phyloP scores from a whole-genome alignment of 2,888 invertebrate genomes.

The Mythimna lalbum region DNA sequence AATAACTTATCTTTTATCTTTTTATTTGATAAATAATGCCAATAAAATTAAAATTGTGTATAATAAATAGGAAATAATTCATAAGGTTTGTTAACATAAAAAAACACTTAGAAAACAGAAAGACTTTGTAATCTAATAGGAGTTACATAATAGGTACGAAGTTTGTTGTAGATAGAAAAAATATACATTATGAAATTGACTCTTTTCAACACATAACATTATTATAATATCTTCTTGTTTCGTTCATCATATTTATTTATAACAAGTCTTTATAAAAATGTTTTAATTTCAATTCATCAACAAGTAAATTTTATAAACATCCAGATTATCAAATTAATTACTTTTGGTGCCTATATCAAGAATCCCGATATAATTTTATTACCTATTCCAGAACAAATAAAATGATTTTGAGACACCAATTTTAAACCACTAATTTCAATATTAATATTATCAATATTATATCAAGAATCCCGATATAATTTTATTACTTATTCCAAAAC shows the following conservation, averaged over 20 bases:
- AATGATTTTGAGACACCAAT: too few relatives aligned
- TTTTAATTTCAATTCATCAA: not conserved
- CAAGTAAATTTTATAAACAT: not conserved
- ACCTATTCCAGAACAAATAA: not conserved
- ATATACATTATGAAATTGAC: slow-evolving; percentile 55
- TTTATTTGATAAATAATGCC: slow-evolving; percentile 31
- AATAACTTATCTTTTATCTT: not conserved
- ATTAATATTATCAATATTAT: too few relatives aligned
- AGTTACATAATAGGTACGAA: slow-evolving; percentile 59
- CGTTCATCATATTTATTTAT: not conserved
- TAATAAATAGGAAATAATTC: slow-evolving; percentile 57
- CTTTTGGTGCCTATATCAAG: not conserved
- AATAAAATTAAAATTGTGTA: slow-evolving; percentile 46
- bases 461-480: not conserved
- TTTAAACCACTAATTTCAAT: too few relatives aligned
- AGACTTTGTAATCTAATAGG: slow-evolving; percentile 68
- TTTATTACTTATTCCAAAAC: not conserved
- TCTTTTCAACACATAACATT: slow-evolving; percentile 17
- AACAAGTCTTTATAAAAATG: not conserved
- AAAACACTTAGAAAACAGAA: slow-evolving; percentile 65
- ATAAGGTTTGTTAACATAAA: slow-evolving; percentile 51
- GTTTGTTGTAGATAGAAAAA: slow-evolving; percentile 72
- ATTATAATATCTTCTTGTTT: not conserved
- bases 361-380: not conserved
- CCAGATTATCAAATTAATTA: not conserved